Evolutionary conservation across 2,888 invertebrate genomes (phyloP), one percentile per base, ranked within the genome.

Genomic region (Nebria salina): DNA sequence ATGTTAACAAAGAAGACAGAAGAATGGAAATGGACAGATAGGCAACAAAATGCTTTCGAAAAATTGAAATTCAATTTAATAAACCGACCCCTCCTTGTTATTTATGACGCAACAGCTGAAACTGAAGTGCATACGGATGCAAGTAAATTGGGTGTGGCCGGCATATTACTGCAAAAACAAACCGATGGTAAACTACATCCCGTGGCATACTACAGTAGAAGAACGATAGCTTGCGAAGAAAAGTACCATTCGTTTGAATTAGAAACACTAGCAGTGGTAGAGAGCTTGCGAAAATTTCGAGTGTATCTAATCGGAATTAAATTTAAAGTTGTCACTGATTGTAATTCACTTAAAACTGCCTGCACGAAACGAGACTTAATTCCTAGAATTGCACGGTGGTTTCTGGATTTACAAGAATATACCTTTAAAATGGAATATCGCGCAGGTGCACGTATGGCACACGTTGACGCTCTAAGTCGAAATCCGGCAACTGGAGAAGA

Each of bases 291-390:
- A 8, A 83, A 84, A 72, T 85, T 85, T 75, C 83, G 84, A 20
- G 82, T 82, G 7, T 86, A 86, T 68, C 68, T 86, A 0, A 82
- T 84, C 26, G 84, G 84, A 2, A 68, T 78, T n/a, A 68, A 72
- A 0, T 86, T 86, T 73, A 84, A 79, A 13, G 83, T 86, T 0
- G 74, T 84, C 2, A 86, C 86, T 2, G 86, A 86, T 75, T 84
- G 84, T 72, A 76, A 77, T 26, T 82, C 83, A 1, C 73, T 84
- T 3, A 83, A 76, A 64, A 82, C 81, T 5, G 76, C 84, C 9
- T 72, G 72, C n/a, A 66, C 77, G 15, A 83, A 84, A 75, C 72
- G 81, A n/a, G 82, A 85, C 20, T 74, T 85, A n/a, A 73, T 83
- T 34, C 83, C 84, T 1, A 73, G 83, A 43, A 83, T 85, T 11